These are phyloP conservation scores for Nineta flava DNA, from an alignment of 2,888 invertebrate species.

Conservation along the genomic window DNA sequence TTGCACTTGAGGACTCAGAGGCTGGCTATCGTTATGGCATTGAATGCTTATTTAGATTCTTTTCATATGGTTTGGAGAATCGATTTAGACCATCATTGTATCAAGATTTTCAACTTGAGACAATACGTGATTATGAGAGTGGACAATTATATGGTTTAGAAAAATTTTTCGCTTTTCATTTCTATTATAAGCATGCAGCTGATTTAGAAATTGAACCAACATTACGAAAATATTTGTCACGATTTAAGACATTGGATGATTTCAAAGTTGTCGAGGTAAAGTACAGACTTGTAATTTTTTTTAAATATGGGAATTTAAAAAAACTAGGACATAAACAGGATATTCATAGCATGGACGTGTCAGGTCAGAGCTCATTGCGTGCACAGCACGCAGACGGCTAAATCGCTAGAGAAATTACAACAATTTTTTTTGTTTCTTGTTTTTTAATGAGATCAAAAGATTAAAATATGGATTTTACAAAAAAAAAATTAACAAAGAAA, in stretches of 20 bases:
- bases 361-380: too few species aligned
- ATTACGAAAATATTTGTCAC: conserved; percentile 52
- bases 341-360: too few species aligned
- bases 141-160: conserved; percentile 96
- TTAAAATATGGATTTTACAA: too few species aligned
- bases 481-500: too few species aligned
- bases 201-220: conserved; percentile 59
- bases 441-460: too few species aligned
- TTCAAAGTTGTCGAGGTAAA: conserved; percentile 66
- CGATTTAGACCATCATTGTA: conserved; percentile 92
- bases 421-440: too few species aligned
- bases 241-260: conserved; percentile 80
- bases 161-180: conserved; percentile 98
- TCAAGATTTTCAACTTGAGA: conserved; percentile 90
- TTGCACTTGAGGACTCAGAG: conserved; percentile 88
- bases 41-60: conserved; percentile 90
- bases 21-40: conserved; percentile 77
- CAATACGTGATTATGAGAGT: conserved; percentile 73
- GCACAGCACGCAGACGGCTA: too few species aligned
- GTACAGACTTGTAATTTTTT: conserved; percentile 8
- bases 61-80: conserved; percentile 92
- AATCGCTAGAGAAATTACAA: too few species aligned
- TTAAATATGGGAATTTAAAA: too few species aligned
- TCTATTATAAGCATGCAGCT: conserved; percentile 77
- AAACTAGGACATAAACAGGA: too few species aligned